A percentile compares a stretch with the other conserved stretches of the same genome.
These are phyloP conservation scores for Virgularia gustaviana DNA, from an alignment of 92 coral and sea anemone genomes.

Conservation along the genomic window DNA sequence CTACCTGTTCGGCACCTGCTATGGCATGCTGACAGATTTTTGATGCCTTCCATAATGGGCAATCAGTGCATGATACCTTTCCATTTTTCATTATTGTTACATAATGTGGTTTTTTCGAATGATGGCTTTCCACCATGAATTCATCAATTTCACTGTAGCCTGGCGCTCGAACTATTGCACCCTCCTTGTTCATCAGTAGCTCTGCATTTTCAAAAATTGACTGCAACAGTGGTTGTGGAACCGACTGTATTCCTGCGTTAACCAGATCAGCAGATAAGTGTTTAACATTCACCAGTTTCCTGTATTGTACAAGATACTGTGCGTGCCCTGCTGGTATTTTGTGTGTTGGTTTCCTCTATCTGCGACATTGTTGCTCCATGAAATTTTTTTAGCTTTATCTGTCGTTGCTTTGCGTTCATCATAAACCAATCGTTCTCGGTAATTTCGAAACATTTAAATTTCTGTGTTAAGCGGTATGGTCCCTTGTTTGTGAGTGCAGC, in stretches of 20 bases:
- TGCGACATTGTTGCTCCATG: background rate
- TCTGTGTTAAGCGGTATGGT: slow-evolving; percentile 37
- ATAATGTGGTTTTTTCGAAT: background rate
- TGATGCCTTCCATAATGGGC: background rate
- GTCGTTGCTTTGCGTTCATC: slow-evolving; percentile 41
- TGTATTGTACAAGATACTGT: background rate
- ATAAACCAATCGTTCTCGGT: slow-evolving; percentile 44
- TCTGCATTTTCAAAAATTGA: background rate
- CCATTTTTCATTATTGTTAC: background rate
- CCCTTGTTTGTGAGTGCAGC: slow-evolving; percentile 48
- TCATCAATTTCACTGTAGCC: background rate
- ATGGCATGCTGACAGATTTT: background rate
- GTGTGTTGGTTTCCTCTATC: background rate
- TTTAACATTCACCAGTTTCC: background rate
- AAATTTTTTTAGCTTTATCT: slow-evolving; percentile 38
- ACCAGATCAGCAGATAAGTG: too few species aligned
- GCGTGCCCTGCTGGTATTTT: background rate
- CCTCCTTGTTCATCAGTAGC: background rate
- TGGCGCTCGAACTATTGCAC: background rate
- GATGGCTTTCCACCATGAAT: background rate
- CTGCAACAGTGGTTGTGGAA: background rate
- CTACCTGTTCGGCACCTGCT: background rate
- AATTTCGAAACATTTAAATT: slow-evolving; percentile 16
- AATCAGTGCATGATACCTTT: background rate
- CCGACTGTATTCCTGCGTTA: background rate